Evolutionary conservation across 2,797 vertebrate species (phyloP), one percentile per base, ranked within the genome.

Genomic region (Notoglanidium macrostoma): DNA sequence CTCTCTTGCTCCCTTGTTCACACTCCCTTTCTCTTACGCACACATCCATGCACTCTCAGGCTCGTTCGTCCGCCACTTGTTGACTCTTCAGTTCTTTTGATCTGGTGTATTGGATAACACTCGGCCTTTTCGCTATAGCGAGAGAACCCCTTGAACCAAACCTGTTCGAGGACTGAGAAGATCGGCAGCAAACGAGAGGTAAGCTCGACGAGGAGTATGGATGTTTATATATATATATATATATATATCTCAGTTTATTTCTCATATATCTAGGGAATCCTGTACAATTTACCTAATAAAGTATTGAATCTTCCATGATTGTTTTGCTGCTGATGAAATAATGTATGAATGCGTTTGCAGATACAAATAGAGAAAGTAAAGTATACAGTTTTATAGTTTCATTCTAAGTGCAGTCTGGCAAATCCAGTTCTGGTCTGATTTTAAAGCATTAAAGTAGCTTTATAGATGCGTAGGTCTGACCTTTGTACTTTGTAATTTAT

Each of bases 31-130:
- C 77, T 57, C 86, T 55, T 32, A 1, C 79, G 35, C 86, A 65
- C 65, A 77, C 67, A 85, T 54, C 54, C 85, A 79, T 26, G 61
- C 68, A 51, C 65, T 46, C 78, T 54, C 67, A 1, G 73, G 54
- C 86, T 81, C 85, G 29, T 89, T 85, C 72, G 77, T 79, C 35
- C 61, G n/a, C n/a, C 73, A 79, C 65, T 80, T 89, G 44, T 86
- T 81, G 84, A 83, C 81, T 72, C 86, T 81, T 87, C 76, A 78
- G 40, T 40, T 59, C 82, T 57, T 76, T 87, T 87, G 49, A 87
- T 86, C 70, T 67, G 67, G 49, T 35, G 59, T 65, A 65, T 51
- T 65, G 54, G 78, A 84, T 85, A 85, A 88, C 80, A 55, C 77
- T 44, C 29, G n/a, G 67, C 72, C 76, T 54, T 74, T 77, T 10